Evolutionary conservation across 2,888 invertebrate species (phyloP).

Genomic region (Troides oblongomaculatus): DNA sequence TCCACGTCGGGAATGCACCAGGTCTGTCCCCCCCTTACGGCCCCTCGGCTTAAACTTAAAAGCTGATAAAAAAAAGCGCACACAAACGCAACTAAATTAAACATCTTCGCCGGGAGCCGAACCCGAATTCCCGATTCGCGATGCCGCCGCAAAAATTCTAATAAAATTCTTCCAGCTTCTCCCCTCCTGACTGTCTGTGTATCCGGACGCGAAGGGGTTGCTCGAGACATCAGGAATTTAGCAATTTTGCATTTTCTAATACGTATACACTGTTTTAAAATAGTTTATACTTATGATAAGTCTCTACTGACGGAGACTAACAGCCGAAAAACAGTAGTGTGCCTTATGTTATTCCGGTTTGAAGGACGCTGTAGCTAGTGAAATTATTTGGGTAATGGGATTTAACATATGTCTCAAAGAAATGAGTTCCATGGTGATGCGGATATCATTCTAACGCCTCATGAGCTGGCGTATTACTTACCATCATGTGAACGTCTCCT

Average conservation of each 20-base stretch:
- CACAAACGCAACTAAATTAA: slow-evolving; percentile 50
- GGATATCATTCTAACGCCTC: too few species aligned
- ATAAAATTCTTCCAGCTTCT: slow-evolving; percentile 48
- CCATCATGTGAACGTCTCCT: too few species aligned
- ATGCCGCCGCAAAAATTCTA: slow-evolving; percentile 65
- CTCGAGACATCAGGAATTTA: slow-evolving; percentile 13
- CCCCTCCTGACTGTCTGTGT: neutral
- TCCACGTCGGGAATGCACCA: too few species aligned
- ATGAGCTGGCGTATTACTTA: too few species aligned
- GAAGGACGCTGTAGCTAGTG: too few species aligned
- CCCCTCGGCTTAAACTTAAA: slow-evolving; percentile 11
- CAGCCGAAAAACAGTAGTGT: too few species aligned
- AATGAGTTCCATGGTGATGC: too few species aligned
- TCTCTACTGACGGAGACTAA: too few species aligned
- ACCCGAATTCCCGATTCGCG: slow-evolving; percentile 64
- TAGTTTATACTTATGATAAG: neutral
- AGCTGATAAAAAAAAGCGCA: slow-evolving; percentile 28
- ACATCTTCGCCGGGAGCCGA: slow-evolving; percentile 50
- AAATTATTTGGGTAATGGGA: too few species aligned
- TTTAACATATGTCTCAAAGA: too few species aligned
- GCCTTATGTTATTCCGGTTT: too few species aligned
- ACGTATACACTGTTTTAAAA: neutral
- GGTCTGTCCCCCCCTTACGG: too few species aligned
- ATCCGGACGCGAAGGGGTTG: slow-evolving; percentile 19
- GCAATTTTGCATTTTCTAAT: slow-evolving; percentile 19